phyloP scores from a whole-genome alignment of 2,797 vertebrate species.

The Gymnodraco acuticeps region DNA sequence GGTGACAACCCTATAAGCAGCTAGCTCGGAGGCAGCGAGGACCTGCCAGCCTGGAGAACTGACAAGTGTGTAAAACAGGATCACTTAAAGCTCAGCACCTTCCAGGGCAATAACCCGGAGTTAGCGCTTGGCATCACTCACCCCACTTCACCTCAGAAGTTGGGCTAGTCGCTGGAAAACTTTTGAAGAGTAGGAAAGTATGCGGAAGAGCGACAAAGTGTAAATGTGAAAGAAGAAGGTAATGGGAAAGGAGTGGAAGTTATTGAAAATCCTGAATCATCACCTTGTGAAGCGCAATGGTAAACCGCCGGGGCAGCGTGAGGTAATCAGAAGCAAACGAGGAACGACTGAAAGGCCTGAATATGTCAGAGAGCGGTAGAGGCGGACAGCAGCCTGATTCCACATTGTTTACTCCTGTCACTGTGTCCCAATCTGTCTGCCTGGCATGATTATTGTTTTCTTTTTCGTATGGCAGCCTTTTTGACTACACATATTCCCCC shows the following conservation, averaged over 20 bases:
- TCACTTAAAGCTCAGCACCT: constrained; percentile 76
- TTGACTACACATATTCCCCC: constrained; percentile 44
- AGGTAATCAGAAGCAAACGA: constrained; percentile 72
- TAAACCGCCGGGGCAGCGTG: constrained; percentile 58
- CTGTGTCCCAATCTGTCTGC: constrained; percentile 64
- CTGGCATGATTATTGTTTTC: constrained; percentile 23
- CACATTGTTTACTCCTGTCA: constrained; percentile 64
- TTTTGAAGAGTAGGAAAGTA: constrained; percentile 36
- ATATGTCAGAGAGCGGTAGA: constrained; percentile 73
- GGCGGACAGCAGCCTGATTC: constrained; percentile 42
- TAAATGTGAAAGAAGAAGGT: constrained; percentile 2
- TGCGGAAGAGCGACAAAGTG: constrained; percentile 23
- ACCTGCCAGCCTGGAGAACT: constrained; percentile 73
- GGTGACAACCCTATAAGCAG: constrained; percentile 76
- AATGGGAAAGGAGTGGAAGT: constrained; percentile 32
- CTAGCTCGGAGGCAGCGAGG: constrained; percentile 69
- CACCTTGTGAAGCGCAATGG: constrained; percentile 40
- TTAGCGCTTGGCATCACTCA: constrained; percentile 59
- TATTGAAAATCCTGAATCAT: constrained; percentile 75
- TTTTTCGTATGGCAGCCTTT: constrained; percentile 34
- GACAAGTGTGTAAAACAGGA: constrained; percentile 85
- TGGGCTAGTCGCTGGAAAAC: constrained; percentile 29
- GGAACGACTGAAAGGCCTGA: constrained; percentile 69
- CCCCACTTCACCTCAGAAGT: constrained; percentile 65
- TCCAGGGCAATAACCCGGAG: constrained; percentile 66